phyloP scores from a whole-genome alignment of 2,113 vertebrate genomes.

The Gopherus flavomarginatus region DNA sequence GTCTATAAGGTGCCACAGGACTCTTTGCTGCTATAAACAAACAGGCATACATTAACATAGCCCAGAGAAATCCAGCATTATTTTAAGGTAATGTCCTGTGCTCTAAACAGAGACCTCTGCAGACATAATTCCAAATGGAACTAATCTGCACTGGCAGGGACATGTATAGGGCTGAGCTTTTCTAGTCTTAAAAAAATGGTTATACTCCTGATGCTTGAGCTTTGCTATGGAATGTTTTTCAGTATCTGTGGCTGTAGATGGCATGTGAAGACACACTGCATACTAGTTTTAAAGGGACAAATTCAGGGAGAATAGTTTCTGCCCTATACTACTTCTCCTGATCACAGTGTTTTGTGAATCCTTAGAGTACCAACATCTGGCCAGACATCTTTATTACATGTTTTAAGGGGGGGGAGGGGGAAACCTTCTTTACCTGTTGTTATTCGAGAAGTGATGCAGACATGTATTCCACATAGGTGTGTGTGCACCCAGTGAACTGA shows the following conservation, averaged over 20 bases:
- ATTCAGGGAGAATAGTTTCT: not conserved
- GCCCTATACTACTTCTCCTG: not conserved
- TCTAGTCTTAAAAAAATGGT: not conserved
- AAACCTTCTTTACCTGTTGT: not conserved
- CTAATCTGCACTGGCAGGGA: not conserved
- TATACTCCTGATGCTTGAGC: not conserved
- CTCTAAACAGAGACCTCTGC: not conserved
- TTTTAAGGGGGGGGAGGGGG: not conserved
- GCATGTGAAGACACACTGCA: not conserved
- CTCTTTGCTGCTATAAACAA: not conserved
- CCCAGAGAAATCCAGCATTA: not conserved
- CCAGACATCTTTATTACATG: not conserved
- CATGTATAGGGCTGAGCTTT: not conserved
- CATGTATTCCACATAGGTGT: not conserved
- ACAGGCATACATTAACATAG: not conserved
- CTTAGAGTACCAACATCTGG: not conserved
- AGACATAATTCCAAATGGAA: not conserved
- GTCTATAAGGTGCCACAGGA: too few relatives aligned
- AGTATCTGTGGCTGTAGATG: not conserved
- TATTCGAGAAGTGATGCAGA: not conserved
- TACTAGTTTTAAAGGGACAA: not conserved
- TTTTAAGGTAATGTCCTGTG: not conserved
- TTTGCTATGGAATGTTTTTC: not conserved
- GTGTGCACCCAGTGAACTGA: not conserved
- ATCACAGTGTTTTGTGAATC: not conserved